Conservation (phyloP, 2,888 invertebrate genomes). For the Gisinianus flammeolus region DNA sequence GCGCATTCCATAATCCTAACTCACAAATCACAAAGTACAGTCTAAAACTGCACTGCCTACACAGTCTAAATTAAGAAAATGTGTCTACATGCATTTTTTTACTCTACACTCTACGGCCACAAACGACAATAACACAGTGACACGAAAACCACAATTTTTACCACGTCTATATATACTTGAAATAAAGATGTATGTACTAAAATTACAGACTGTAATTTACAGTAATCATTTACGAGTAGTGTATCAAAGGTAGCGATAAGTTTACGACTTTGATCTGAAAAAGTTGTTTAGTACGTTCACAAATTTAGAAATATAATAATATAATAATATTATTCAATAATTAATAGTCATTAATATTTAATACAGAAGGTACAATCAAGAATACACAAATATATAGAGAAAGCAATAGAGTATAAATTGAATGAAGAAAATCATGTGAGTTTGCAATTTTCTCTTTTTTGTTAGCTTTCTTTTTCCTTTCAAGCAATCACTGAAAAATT, state of each 20-base stretch:
- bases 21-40: too few relatives aligned
- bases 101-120: too few relatives aligned
- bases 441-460: not conserved
- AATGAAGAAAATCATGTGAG: not conserved
- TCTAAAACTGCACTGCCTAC: not conserved
- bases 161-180: not conserved
- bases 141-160: not conserved
- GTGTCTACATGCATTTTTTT: too few relatives aligned
- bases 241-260: not conserved
- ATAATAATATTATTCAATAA: too few relatives aligned
- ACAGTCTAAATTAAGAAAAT: not conserved
- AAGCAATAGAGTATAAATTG: not conserved
- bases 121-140: not conserved
- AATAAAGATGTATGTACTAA: not conserved
- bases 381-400: not conserved
- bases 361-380: not conserved
- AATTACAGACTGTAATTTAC: not conserved
- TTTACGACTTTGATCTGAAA: not conserved
- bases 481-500: not conserved
- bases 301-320: not conserved
- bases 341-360: not conserved
- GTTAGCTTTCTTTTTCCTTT: not conserved
- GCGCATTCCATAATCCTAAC: too few relatives aligned
- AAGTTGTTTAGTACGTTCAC: not conserved
- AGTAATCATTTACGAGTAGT: not conserved